These are phyloP conservation scores for Hylia prasina DNA, from an alignment of 2,113 vertebrate species.

Conservation along the genomic window DNA sequence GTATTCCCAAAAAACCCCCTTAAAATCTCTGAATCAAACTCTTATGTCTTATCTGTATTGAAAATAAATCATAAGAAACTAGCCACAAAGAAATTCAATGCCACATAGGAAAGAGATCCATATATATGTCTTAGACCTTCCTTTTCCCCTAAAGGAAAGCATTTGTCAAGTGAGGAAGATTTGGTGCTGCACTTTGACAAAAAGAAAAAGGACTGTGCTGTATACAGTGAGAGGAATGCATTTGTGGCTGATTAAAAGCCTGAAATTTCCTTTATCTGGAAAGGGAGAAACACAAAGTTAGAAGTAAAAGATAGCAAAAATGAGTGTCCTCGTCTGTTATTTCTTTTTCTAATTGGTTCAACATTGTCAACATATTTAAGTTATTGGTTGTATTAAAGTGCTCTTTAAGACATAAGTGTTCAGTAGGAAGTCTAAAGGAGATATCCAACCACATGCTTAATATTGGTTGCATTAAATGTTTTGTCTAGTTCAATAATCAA, in stretches of 20 bases:
- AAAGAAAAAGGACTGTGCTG: background rate
- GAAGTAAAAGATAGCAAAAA: background rate
- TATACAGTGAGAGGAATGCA: background rate
- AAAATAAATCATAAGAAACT: background rate
- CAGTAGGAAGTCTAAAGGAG: background rate
- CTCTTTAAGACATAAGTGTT: background rate
- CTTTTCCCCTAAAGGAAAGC: background rate
- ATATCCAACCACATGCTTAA: background rate
- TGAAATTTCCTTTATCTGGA: background rate
- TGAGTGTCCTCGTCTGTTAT: background rate
- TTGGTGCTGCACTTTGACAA: background rate
- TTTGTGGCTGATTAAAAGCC: background rate
- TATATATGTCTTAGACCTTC: background rate
- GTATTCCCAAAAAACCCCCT: accelerated
- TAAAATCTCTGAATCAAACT: background rate
- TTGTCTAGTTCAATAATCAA: background rate
- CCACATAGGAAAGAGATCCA: background rate
- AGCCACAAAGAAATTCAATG: background rate
- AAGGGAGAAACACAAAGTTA: background rate
- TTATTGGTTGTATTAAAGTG: background rate
- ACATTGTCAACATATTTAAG: background rate
- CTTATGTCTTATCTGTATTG: background rate
- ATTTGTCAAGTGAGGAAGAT: background rate
- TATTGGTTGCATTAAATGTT: background rate
- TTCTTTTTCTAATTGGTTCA: background rate